phyloP scores from a whole-genome alignment of 2,888 invertebrate species.

The Synergus gifuensis region DNA sequence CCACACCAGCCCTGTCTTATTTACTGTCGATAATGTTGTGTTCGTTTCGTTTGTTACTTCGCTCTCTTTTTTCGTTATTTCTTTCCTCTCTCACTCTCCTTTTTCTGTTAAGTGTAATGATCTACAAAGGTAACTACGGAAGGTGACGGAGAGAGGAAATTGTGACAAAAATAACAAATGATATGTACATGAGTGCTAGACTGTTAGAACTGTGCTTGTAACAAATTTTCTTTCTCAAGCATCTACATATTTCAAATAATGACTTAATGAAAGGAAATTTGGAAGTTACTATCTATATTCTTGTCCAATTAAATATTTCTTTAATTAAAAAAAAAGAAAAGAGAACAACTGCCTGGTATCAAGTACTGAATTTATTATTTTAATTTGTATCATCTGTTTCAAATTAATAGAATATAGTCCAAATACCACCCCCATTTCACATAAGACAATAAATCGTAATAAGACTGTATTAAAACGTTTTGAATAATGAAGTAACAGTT shows the following conservation, averaged over 20 bases:
- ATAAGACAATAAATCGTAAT: too few relatives aligned
- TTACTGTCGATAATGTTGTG: conserved; percentile 4
- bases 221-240: conserved; percentile 58
- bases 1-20: conserved; percentile 19
- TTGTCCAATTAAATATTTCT: too few relatives aligned
- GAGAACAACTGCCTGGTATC: background rate
- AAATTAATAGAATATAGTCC: too few relatives aligned
- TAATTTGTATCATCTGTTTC: background rate
- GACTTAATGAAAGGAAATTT: background rate
- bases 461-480: too few relatives aligned
- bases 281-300: background rate
- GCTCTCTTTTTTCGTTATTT: conserved; percentile 16
- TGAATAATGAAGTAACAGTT: too few relatives aligned
- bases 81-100: conserved; percentile 5
- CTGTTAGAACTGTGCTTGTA: conserved; percentile 73
- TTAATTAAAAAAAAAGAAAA: background rate
- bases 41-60: conserved; percentile 43
- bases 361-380: background rate
- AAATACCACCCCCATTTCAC: too few relatives aligned
- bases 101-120: background rate
- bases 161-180: conserved; percentile 51
- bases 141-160: conserved; percentile 59
- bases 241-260: background rate
- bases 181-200: conserved; percentile 60
- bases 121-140: conserved; percentile 14